Evolutionary conservation across 1,140 invertebrate species (phyloP), one percentile per base, ranked within the genome.

Genomic region (Heterodera schachtii): DNA sequence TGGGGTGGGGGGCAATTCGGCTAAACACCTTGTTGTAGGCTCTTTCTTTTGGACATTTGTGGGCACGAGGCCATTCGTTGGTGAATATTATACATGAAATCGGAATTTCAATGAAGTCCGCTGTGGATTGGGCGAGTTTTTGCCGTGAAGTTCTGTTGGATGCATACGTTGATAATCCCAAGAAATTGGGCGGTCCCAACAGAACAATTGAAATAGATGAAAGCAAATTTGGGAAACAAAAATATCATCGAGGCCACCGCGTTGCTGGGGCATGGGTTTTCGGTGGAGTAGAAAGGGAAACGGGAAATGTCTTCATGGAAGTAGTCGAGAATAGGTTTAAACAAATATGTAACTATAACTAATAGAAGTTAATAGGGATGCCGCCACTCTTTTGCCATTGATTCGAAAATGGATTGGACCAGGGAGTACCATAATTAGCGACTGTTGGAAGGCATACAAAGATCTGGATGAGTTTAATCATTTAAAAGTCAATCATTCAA

Each of bases 221-320:
- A 41, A 75, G 57, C 57, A 75, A 75, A 49, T 75, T 75, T 21
- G 74, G 74, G 19, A 41, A 44, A 16, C 74, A 43, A 1, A 75
- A 75, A 43, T 75, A 44, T 21, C 57, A 43, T 8, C 6, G 74
- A 60, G 74, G 74, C 13, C 74, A 75, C 21, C 1, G 3, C 6
- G 74, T 75, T 2, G 74, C 57, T 3, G 74, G 74, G 3, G 47
- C 31, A 5, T 75, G 74, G 74, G 74, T 75, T 9, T 49, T n/a
- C n/a, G n/a, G n/a, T n/a, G n/a, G n/a, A n/a, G n/a, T n/a, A n/a
- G n/a, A n/a, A n/a, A n/a, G n/a, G n/a, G n/a, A n/a, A n/a, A n/a
- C n/a, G n/a, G n/a, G n/a, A n/a, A n/a, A n/a, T n/a, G n/a, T n/a
- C n/a, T n/a, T n/a, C n/a, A n/a, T n/a, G n/a, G n/a, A n/a, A n/a